phyloP scores from a whole-genome alignment of 2,797 vertebrate species.

The Ataeniobius toweri region DNA sequence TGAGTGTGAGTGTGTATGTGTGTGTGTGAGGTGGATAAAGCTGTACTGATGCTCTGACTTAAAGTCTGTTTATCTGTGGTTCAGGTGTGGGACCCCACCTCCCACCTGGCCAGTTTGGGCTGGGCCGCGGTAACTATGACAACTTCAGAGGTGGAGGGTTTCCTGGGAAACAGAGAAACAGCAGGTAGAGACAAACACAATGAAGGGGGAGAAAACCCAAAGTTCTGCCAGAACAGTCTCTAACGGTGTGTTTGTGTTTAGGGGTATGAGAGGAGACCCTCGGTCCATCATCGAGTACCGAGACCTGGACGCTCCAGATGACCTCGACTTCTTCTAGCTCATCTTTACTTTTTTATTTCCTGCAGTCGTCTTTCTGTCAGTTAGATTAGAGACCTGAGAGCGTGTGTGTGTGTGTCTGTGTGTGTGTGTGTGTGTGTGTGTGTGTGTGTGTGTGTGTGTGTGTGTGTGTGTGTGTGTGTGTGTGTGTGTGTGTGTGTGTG shows the following conservation, averaged over 20 bases:
- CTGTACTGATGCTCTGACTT: background rate
- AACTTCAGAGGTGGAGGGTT: slow-evolving; percentile 86
- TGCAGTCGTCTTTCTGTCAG: background rate
- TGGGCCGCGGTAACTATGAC: slow-evolving; percentile 88
- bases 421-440: too few species aligned
- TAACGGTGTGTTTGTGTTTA: slow-evolving; percentile 40
- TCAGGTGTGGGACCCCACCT: slow-evolving; percentile 79
- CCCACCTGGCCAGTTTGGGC: slow-evolving; percentile 86
- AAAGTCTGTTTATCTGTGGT: slow-evolving; percentile 15
- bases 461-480: background rate
- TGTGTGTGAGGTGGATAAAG: background rate
- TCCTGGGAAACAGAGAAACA: slow-evolving; percentile 85
- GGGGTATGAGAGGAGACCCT: slow-evolving; percentile 88
- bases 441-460: background rate
- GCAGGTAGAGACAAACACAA: slow-evolving; percentile 47
- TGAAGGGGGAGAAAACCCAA: too few species aligned
- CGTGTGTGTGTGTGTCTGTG: background rate
- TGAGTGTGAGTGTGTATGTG: too few species aligned
- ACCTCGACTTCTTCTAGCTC: slow-evolving; percentile 89
- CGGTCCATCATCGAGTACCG: slow-evolving; percentile 90
- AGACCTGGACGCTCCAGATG: slow-evolving; percentile 90
- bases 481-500: too few species aligned
- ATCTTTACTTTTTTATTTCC: slow-evolving; percentile 21
- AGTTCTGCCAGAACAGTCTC: background rate
- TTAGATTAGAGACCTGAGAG: slow-evolving; percentile 2